Percentiles rank a stretch among this genome's conserved stretches.
Evolutionary conservation across 2,797 vertebrate genomes (phyloP).

Genomic region (Sandelia bainsii): DNA sequence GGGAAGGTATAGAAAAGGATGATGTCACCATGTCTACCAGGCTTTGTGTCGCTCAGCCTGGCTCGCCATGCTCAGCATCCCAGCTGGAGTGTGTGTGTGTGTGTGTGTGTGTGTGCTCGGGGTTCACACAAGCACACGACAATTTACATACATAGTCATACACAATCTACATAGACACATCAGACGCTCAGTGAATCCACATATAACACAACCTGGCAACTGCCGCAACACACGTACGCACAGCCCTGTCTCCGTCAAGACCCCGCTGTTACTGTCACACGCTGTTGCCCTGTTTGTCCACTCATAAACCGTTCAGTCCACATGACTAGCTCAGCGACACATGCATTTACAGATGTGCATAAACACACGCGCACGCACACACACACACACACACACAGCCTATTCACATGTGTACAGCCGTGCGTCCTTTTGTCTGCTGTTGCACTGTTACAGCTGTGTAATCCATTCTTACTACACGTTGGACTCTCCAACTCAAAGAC

Average conservation of each 20-base stretch:
- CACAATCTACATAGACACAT: neutral
- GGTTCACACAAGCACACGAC: neutral
- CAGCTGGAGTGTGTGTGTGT: conserved; percentile 29
- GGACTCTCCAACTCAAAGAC: conserved; percentile 39
- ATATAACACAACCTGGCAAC: conserved; percentile 9
- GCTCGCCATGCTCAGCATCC: conserved; percentile 49
- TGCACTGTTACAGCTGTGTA: conserved; percentile 33
- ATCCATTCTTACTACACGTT: conserved; percentile 46
- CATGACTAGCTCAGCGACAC: conserved; percentile 33
- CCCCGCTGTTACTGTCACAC: conserved; percentile 46
- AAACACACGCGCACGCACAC: neutral
- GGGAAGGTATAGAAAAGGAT: conserved; percentile 80
- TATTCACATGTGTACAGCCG: conserved; percentile 46
- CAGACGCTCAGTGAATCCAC: neutral
- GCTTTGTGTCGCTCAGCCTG: conserved; percentile 64
- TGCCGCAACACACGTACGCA: neutral
- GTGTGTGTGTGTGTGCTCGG: neutral
- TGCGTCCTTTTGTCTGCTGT: conserved; percentile 59
- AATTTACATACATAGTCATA: neutral
- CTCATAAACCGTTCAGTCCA: conserved; percentile 40
- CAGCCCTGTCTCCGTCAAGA: neutral
- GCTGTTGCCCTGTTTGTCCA: conserved; percentile 46
- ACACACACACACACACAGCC: conserved; percentile 5
- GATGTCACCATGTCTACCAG: conserved; percentile 84
- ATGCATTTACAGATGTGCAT: conserved; percentile 18